phyloP scores from a whole-genome alignment of 2,113 vertebrate genomes.

The Pelmatolapia mariae region DNA sequence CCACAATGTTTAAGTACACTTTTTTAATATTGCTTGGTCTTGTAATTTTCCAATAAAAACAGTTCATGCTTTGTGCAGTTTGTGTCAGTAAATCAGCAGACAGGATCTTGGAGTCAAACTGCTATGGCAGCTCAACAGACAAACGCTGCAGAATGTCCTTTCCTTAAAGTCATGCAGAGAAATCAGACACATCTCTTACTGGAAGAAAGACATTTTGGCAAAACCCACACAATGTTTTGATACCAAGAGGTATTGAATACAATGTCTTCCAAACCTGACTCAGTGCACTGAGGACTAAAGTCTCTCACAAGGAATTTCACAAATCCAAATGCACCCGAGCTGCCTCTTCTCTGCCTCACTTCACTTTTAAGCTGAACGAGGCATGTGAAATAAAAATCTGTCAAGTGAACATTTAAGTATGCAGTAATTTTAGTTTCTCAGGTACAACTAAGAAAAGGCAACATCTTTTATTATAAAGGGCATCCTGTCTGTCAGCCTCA shows the following conservation, averaged over 20 bases:
- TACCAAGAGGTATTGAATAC: conserved; percentile 18
- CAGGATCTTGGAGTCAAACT: not conserved
- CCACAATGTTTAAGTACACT: too few relatives aligned
- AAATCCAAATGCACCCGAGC: not conserved
- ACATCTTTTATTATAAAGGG: not conserved
- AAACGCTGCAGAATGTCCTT: not conserved
- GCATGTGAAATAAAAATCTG: not conserved
- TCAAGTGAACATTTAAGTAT: not conserved
- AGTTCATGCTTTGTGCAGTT: too few relatives aligned
- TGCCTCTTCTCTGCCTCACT: conserved; percentile 42
- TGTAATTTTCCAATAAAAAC: too few relatives aligned
- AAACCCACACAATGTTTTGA: conserved; percentile 8
- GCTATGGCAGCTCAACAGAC: not conserved
- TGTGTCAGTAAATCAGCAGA: not conserved
- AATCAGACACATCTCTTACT: not conserved
- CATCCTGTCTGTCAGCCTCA: not conserved
- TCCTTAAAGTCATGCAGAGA: not conserved
- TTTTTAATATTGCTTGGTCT: too few relatives aligned
- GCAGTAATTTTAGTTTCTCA: not conserved
- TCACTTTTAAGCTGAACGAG: not conserved
- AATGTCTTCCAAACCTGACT: conserved; percentile 7
- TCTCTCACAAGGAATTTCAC: conserved; percentile 32
- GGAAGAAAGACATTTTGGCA: conserved; percentile 25
- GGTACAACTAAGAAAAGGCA: not conserved
- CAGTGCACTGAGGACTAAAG: conserved; percentile 33